Conservation (phyloP, 2,888 invertebrate genomes). For the Dione vanillae region DNA sequence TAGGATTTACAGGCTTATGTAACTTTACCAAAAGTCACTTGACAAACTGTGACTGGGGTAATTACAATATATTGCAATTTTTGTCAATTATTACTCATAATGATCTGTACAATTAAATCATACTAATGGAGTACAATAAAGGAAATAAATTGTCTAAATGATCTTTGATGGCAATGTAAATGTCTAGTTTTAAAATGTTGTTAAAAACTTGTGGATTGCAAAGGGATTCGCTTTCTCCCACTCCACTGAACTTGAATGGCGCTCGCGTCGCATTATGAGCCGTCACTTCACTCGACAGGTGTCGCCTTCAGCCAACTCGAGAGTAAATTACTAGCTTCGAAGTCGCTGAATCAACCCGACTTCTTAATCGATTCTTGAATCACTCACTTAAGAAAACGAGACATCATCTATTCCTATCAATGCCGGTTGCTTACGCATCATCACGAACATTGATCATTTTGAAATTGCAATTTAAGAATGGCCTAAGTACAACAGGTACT, state of each 20-base stretch:
- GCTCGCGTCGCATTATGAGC: slow-evolving; percentile 80
- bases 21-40: slow-evolving; percentile 71
- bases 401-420: slow-evolving; percentile 64
- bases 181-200: slow-evolving; percentile 40
- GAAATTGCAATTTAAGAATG: no score
- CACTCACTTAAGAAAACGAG: slow-evolving; percentile 63
- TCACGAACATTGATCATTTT: no score
- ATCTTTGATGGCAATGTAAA: neutral
- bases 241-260: slow-evolving; percentile 75
- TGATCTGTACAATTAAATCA: neutral
- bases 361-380: slow-evolving; percentile 79
- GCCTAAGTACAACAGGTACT: no score
- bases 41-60: slow-evolving; percentile 65
- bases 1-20: slow-evolving; percentile 78
- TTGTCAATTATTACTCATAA: slow-evolving; percentile 8
- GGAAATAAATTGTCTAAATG: neutral
- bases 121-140: neutral
- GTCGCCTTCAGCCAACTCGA: slow-evolving; percentile 83
- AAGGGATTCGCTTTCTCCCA: slow-evolving; percentile 62
- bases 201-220: slow-evolving; percentile 52
- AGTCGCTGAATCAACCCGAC: slow-evolving; percentile 80
- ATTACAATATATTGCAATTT: slow-evolving; percentile 30
- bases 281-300: slow-evolving; percentile 82
- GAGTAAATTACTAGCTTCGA: slow-evolving; percentile 82
- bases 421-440: slow-evolving; percentile 52